phyloP scores from a whole-genome alignment of 2,888 invertebrate genomes.

The Scaptomyza flava region DNA sequence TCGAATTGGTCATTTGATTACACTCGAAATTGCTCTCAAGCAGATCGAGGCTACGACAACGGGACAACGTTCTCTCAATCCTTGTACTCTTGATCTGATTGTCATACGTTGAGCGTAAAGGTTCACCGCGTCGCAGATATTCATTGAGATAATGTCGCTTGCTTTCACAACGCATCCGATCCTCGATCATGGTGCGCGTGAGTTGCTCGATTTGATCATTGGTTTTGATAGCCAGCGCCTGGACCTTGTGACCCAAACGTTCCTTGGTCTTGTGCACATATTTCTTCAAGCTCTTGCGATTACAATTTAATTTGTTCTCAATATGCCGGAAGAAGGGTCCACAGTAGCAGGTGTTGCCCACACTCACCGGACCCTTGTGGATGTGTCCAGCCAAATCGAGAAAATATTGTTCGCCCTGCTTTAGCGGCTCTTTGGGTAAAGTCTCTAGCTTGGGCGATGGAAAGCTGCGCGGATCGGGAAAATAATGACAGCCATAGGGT shows the following conservation, averaged over 20 bases:
- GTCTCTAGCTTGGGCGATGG: constrained; percentile 94
- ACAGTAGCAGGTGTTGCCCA: constrained; percentile 96
- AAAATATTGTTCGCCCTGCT: constrained; percentile 96
- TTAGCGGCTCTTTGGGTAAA: constrained; percentile 93
- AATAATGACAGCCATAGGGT: constrained; percentile 96
- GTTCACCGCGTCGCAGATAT: constrained; percentile 88
- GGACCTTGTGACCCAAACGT: constrained; percentile 91
- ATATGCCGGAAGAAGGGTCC: constrained; percentile 95
- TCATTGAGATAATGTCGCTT: constrained; percentile 89
- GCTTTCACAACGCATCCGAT: constrained; percentile 84
- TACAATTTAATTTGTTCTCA: constrained; percentile 91
- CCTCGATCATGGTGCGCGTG: constrained; percentile 85
- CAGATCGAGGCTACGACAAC: constrained; percentile 90
- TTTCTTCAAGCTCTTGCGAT: constrained; percentile 87
- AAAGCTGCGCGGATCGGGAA: constrained; percentile 93
- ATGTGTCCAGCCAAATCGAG: constrained; percentile 97
- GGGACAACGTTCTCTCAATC: constrained; percentile 86
- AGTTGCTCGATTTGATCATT: constrained; percentile 89
- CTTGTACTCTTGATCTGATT: constrained; percentile 84
- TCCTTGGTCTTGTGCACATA: constrained; percentile 91
- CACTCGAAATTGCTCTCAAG: constrained; percentile 83
- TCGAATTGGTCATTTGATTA: constrained; percentile 82
- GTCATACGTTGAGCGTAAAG: constrained; percentile 87
- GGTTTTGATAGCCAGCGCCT: constrained; percentile 90
- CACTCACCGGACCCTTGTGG: constrained; percentile 97